Evolutionary conservation across 2,888 invertebrate genomes (phyloP).

Genomic region (Urechis unicinctus): DNA sequence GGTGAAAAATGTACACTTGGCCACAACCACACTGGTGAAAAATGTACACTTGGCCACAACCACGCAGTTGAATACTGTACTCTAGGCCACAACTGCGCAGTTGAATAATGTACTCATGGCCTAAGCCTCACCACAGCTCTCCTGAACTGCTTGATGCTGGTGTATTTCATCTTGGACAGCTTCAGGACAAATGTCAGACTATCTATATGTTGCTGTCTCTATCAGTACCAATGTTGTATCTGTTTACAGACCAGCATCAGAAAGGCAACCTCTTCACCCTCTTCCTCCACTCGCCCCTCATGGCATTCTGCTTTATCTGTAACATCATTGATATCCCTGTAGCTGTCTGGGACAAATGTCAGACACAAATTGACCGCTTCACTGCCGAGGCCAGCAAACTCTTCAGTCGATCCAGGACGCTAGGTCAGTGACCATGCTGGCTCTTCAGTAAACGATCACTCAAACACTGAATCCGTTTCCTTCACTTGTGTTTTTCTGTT

Average conservation of each 20-base stretch:
- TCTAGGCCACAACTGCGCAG: too few species aligned
- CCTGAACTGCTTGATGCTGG: too few species aligned
- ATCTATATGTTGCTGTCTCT: too few species aligned
- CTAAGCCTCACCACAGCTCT: too few species aligned
- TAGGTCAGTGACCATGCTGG: slow-evolving; percentile 59
- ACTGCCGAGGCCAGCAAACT: slow-evolving; percentile 80
- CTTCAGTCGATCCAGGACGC: slow-evolving; percentile 68
- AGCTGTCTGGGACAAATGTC: slow-evolving; percentile 84
- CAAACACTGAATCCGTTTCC: neutral
- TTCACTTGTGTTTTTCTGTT: slow-evolving; percentile 12
- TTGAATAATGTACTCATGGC: too few species aligned
- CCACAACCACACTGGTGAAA: too few species aligned
- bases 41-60: too few species aligned
- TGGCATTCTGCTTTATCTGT: slow-evolving; percentile 85
- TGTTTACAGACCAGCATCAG: slow-evolving; percentile 57
- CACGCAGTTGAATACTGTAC: too few species aligned
- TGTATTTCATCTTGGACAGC: too few species aligned
- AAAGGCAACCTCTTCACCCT: slow-evolving; percentile 85
- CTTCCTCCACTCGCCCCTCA: slow-evolving; percentile 89
- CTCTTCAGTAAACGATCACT: neutral
- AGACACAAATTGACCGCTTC: slow-evolving; percentile 74
- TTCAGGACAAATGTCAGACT: too few species aligned
- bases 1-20: too few species aligned
- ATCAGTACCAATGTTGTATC: too few species aligned
- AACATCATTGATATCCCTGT: slow-evolving; percentile 79